phyloP scores from a whole-genome alignment of 2,113 vertebrate genomes.

The Brachirus orientalis region DNA sequence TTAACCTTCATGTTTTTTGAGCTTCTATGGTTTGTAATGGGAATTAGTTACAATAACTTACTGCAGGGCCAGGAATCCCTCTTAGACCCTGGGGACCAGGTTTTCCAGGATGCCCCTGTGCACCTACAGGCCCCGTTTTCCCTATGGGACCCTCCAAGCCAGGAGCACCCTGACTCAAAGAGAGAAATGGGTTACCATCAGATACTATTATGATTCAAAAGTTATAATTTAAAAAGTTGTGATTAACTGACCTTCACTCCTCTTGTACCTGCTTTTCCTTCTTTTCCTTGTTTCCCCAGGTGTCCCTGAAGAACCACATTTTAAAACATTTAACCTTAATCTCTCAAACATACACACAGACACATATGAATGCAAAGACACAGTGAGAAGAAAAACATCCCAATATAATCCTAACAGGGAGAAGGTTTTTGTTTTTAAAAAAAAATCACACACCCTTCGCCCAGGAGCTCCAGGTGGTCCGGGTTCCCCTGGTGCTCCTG shows the following conservation, averaged over 20 bases:
- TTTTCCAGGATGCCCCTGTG: slow-evolving; percentile 92
- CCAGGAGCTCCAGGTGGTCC: slow-evolving; percentile 94
- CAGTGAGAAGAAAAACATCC: background rate
- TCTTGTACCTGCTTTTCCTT: slow-evolving; percentile 92
- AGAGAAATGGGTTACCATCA: slow-evolving; percentile 4
- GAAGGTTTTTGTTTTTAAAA: too few relatives aligned
- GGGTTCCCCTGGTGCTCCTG: slow-evolving; percentile 92
- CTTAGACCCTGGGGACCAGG: slow-evolving; percentile 90
- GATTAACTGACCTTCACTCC: slow-evolving; percentile 88
- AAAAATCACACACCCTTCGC: slow-evolving; percentile 86
- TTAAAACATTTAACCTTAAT: slow-evolving; percentile 31
- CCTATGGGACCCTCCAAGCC: slow-evolving; percentile 93
- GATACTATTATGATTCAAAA: background rate
- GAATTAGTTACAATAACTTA: slow-evolving; percentile 75
- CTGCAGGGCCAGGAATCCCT: slow-evolving; percentile 94
- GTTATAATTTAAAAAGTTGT: slow-evolving; percentile 1
- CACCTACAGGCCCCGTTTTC: slow-evolving; percentile 92
- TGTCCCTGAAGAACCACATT: slow-evolving; percentile 87
- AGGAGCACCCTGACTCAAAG: slow-evolving; percentile 83
- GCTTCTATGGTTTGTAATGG: background rate
- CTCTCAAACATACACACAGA: slow-evolving; percentile 8
- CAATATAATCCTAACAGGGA: background rate
- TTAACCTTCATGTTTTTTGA: background rate
- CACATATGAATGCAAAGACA: background rate
- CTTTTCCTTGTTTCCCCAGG: slow-evolving; percentile 89